These are phyloP conservation scores for Chaetogeoica ovagalla DNA, from an alignment of 2,888 invertebrate species.

Conservation along the genomic window DNA sequence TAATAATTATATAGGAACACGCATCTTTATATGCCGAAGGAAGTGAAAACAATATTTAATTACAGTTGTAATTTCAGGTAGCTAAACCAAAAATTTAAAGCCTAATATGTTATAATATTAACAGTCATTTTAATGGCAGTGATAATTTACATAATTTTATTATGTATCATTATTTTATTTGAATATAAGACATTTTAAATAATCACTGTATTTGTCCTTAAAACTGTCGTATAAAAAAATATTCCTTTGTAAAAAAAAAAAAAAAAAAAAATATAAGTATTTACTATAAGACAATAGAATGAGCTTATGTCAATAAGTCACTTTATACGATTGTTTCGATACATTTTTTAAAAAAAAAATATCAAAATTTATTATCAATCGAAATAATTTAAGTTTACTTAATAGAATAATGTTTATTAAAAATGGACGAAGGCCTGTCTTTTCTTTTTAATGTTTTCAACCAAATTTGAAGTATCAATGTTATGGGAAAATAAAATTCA, in stretches of 20 bases:
- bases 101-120: constrained; percentile 25
- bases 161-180: constrained; percentile 11
- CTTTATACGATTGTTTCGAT: constrained; percentile 3
- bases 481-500: not conserved
- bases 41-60: constrained; percentile 13
- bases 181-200: constrained; percentile 10
- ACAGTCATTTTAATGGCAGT: constrained; percentile 52
- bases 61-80: constrained; percentile 28
- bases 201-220: constrained; percentile 39
- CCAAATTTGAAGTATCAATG: constrained; percentile 23
- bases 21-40: constrained; percentile 26
- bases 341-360: constrained; percentile 18
- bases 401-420: constrained; percentile 23
- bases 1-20: constrained; percentile 41
- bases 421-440: constrained; percentile 23
- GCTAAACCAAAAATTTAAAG: constrained; percentile 16
- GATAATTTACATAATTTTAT: constrained; percentile 32
- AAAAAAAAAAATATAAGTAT: constrained; percentile 20
- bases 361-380: constrained; percentile 9
- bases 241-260: constrained; percentile 17
- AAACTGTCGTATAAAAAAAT: constrained; percentile 31
- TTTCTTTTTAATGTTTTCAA: not conserved
- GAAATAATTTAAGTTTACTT: constrained; percentile 13
- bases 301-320: constrained; percentile 35
- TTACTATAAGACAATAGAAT: constrained; percentile 5